Evolutionary conservation across 1,140 invertebrate species (phyloP), one percentile per base, ranked within the genome.

Genomic region (Papilio dardanus): DNA sequence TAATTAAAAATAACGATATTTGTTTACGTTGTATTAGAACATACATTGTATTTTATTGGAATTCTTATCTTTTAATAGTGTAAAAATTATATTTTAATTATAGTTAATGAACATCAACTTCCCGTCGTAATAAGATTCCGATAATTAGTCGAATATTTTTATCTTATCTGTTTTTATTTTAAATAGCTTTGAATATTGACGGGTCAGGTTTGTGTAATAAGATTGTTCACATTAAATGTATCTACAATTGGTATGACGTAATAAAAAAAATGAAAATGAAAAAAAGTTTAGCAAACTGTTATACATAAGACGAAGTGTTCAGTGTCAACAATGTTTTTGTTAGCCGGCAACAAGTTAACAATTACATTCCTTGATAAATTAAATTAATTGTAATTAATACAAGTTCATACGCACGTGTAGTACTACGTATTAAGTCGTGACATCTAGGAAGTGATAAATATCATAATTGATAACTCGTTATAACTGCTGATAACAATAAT

Each of bases 371-470:
- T 46, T 46, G 14, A n/a, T 46, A 46, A n/a, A 46, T 46, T 8
- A 46, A 19, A 37, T 37, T 16, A 7, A 42, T 42, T 42, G n/a
- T n/a, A n/a, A n/a, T n/a, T n/a, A n/a, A n/a, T n/a, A n/a, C n/a
- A n/a, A 14, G 37, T 12, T 24, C 19, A 12, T 54, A 21, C 50
- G 54, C 54, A 28, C 24, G 24, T 62, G 21, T 30, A 28, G 42
- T 46, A 46, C 4, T 54, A 62, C 24, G 24, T 28, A 16, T 3
- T 19, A 28, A 62, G 24, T 62, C 24, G 24, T 2, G 54, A 62
- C 54, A 62, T 24, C 50, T 58, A 62, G 54, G 54, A 62, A 62
- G 54, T 62, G 54, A 62, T 62, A 62, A 28, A 28, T 62, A 62
- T 62, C 54, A 28, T 1, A 28, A 28, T 1, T 14, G 54, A 62